Percentiles rank a stretch among this genome's conserved stretches.
phyloP scores from a whole-genome alignment of 37 sponge, comb jelly and placozoan genomes.

The Aphrocallistes beatrix region DNA sequence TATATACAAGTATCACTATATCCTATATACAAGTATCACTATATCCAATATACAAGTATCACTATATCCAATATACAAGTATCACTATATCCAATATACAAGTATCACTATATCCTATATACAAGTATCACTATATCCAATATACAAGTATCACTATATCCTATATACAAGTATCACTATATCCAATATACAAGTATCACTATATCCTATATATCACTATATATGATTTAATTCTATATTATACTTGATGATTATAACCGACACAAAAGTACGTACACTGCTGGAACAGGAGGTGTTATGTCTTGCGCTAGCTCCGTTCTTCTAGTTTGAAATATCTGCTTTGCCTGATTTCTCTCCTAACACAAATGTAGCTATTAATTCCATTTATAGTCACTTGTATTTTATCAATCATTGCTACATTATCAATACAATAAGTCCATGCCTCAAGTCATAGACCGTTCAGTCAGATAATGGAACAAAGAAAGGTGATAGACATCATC shows the following conservation, averaged over 20 bases:
- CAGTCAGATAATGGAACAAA: not conserved
- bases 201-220: too few species aligned
- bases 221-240: not conserved
- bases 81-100: too few species aligned
- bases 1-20: too few species aligned
- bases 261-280: slow-evolving; percentile 20
- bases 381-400: not conserved
- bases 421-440: not conserved
- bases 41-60: too few species aligned
- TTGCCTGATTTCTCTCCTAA: slow-evolving; percentile 61
- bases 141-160: too few species aligned
- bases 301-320: slow-evolving; percentile 28
- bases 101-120: too few species aligned
- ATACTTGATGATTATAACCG: not conserved
- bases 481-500: too few species aligned
- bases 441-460: not conserved
- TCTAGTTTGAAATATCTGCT: slow-evolving; percentile 50
- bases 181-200: too few species aligned
- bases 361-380: not conserved
- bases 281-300: slow-evolving; percentile 30
- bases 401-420: not conserved
- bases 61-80: too few species aligned
- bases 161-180: too few species aligned
- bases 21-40: too few species aligned
- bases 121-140: too few species aligned